Conservation (phyloP, 2,888 invertebrate species). For the Amitus sp. region DNA sequence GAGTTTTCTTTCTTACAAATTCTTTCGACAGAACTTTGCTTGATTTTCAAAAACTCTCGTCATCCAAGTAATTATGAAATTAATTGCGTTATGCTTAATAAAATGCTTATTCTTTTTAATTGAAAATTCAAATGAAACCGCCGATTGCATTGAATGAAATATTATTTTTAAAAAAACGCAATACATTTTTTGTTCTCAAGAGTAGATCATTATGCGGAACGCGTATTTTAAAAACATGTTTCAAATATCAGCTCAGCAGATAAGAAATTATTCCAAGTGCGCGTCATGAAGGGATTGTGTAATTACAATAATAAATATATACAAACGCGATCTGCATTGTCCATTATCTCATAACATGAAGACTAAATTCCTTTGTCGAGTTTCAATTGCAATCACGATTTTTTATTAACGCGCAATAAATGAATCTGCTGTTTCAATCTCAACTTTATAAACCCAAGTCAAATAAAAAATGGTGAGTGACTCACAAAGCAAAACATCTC, state of each 20-base stretch:
- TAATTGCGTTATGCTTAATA: too few relatives aligned
- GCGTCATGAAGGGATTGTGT: background rate
- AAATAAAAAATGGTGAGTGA: slow-evolving; percentile 35
- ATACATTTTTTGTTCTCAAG: background rate
- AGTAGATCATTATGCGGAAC: background rate
- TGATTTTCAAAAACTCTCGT: too few relatives aligned
- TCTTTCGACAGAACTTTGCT: too few relatives aligned
- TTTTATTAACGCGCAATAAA: slow-evolving; percentile 38
- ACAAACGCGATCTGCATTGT: background rate
- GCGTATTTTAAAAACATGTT: background rate
- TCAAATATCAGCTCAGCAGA: background rate
- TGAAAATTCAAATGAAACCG: background rate
- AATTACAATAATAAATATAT: slow-evolving; percentile 1
- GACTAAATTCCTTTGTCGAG: too few relatives aligned
- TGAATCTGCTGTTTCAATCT: slow-evolving; percentile 31
- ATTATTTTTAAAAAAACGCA: background rate
- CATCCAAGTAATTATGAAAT: too few relatives aligned
- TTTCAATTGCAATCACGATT: slow-evolving; percentile 37
- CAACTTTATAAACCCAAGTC: slow-evolving; percentile 35
- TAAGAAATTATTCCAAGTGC: background rate
- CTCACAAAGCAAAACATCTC: slow-evolving; percentile 31
- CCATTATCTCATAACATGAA: slow-evolving; percentile 27
- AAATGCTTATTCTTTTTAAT: too few relatives aligned
- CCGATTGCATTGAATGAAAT: background rate
- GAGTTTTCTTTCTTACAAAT: too few relatives aligned